Evolutionary conservation across 2,113 vertebrate species (phyloP), one percentile per base, ranked within the genome.

Genomic region (Trematocara macrostoma): DNA sequence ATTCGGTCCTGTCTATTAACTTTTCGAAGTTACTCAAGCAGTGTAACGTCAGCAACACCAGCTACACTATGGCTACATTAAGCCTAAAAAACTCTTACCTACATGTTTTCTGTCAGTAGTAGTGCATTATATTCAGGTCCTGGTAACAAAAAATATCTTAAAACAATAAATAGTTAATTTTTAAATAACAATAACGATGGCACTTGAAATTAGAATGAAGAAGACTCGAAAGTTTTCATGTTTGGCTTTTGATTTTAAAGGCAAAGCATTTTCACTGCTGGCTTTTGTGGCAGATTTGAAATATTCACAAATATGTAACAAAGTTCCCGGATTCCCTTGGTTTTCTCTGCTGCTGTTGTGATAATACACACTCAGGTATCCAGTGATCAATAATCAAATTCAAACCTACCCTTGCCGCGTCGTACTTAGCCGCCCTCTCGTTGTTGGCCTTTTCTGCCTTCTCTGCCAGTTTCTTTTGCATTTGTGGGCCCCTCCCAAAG

Each of bases 391-490:
- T 57, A 29, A 59, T 6, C 11, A n/a, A n/a, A n/a, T 57, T 6
- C 14, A 40, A 18, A 88, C 94, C 86, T 83, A 99, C 98, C 97
- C 97, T 95, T 26, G 87, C 97, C 26, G 97, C 95, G 85, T 98
- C 97, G 31, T 97, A 98, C 90, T 97, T 98, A 23, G 94, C 93
- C 0, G 95, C 95, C 79, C 96, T 96, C 94, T 98, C 97, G 0
- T 97, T 98, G 94, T 98, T 98, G 82, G 97, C 95, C 89, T 97
- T 98, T 89, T 98, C 97, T 5, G 97, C 97, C 91, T 97, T 98
- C 89, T 99, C 98, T 1, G 97, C 97, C 23, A 98, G 95, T 92
- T 97, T 98, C 96, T 98, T 97, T 90, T 98, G 97, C 94, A 97
- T 97, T 95, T 98, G 97, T 31, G 97, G 97, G 11, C 97, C 97